Conservation (phyloP, 53 echinoderm and acorn worm species). For the Holothuria leucospilota region DNA sequence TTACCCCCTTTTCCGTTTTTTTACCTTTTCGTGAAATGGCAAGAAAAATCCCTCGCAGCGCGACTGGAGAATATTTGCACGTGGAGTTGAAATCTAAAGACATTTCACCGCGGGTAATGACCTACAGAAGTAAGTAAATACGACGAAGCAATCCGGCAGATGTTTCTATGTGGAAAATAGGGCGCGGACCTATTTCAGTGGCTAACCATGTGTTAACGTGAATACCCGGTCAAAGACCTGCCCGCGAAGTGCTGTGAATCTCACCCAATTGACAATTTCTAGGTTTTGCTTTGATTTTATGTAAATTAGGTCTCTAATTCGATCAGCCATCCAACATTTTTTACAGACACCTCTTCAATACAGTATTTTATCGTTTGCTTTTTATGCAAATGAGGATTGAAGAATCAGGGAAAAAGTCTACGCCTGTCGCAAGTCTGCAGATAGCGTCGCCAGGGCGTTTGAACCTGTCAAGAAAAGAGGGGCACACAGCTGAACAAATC, state of each 20-base stretch:
- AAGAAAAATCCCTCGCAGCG: conserved; percentile 41
- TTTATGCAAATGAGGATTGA: too few species aligned
- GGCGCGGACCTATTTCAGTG: conserved; percentile 36
- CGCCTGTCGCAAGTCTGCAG: too few species aligned
- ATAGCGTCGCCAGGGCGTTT: too few species aligned
- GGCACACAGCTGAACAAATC: too few species aligned
- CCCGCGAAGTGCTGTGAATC: background rate
- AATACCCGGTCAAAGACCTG: conserved; percentile 39
- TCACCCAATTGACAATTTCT: too few species aligned
- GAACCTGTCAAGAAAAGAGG: too few species aligned
- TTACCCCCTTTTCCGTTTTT: background rate
- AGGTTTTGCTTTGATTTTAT: too few species aligned
- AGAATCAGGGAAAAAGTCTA: too few species aligned
- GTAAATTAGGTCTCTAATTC: too few species aligned
- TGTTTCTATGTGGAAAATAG: conserved; percentile 41
- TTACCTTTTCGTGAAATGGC: conserved; percentile 5
- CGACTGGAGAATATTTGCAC: conserved; percentile 19
- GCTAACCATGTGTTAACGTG: conserved; percentile 20
- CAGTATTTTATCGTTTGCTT: too few species aligned
- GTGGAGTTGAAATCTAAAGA: conserved; percentile 27
- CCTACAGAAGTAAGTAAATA: conserved; percentile 36
- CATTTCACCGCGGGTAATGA: conserved; percentile 43
- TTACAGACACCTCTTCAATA: too few species aligned
- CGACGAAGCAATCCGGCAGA: conserved; percentile 28
- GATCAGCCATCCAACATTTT: too few species aligned